phyloP scores from a whole-genome alignment of 2,113 vertebrate genomes.

The Meriones unguiculatus region DNA sequence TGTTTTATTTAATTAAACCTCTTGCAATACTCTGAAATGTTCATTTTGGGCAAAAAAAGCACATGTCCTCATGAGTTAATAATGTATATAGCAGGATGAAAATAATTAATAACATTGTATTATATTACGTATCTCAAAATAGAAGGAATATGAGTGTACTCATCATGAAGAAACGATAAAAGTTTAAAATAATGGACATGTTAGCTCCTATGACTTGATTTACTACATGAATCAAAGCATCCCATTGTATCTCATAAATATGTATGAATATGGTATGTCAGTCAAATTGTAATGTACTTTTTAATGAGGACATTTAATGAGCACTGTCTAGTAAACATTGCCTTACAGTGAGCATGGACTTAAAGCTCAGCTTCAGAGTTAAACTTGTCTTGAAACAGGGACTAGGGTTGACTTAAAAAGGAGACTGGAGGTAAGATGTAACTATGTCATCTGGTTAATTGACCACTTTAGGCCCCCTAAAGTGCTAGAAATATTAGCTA shows the following conservation, averaged over 20 bases:
- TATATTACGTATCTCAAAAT: background rate
- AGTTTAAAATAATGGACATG: background rate
- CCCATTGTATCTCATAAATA: background rate
- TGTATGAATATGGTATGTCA: background rate
- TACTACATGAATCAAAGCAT: background rate
- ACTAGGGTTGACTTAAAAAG: background rate
- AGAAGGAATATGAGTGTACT: background rate
- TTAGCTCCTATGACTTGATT: background rate
- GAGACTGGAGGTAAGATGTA: background rate
- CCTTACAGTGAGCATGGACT: background rate
- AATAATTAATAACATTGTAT: background rate
- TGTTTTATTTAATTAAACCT: background rate
- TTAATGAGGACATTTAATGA: background rate
- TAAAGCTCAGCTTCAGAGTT: conserved; percentile 13
- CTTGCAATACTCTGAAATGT: background rate
- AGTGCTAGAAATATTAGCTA: background rate
- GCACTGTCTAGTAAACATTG: background rate
- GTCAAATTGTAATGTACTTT: background rate
- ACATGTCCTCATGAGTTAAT: background rate
- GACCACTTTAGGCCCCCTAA: background rate
- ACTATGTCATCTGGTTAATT: background rate
- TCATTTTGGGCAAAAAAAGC: conserved; percentile 13
- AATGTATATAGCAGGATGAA: background rate
- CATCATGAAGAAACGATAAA: conserved; percentile 11
- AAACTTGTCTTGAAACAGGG: conserved; percentile 35